A percentile compares a stretch with the other conserved stretches of the same genome.
phyloP scores from a whole-genome alignment of 1,140 invertebrate species.

The Panagrolaimus sp. region DNA sequence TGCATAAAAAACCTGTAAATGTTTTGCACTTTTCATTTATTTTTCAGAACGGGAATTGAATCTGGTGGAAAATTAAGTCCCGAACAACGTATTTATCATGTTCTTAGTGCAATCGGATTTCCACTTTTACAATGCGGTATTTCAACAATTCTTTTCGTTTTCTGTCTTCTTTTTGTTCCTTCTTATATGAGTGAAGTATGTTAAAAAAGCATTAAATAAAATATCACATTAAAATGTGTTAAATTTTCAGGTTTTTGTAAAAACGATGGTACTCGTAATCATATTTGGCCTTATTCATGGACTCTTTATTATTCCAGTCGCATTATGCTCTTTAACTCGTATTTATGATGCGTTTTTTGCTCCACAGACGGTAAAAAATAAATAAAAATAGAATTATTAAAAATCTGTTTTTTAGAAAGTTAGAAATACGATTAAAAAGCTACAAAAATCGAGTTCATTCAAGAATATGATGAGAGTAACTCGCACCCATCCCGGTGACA shows the following conservation, averaged over 20 bases:
- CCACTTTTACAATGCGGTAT: constrained; percentile 87
- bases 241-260: constrained; percentile 77
- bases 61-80: constrained; percentile 13
- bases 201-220: not conserved
- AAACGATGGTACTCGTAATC: constrained; percentile 91
- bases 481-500: not conserved
- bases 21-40: not conserved
- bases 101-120: constrained; percentile 77
- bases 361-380: not conserved
- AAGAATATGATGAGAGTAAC: not conserved
- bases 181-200: constrained; percentile 71
- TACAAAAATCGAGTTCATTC: not conserved
- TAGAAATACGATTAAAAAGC: not conserved
- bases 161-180: constrained; percentile 76
- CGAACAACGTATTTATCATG: constrained; percentile 25
- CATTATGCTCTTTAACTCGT: constrained; percentile 65
- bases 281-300: constrained; percentile 88
- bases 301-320: constrained; percentile 78
- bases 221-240: too few relatives aligned
- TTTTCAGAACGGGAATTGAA: constrained; percentile 22
- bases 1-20: constrained; percentile 46
- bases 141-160: constrained; percentile 82
- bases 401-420: not conserved
- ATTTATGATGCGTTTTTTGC: constrained; percentile 20
- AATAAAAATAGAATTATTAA: not conserved